Evolutionary conservation across 2,888 invertebrate species (phyloP), one percentile per base, ranked within the genome.

Genomic region (Drosophila suboccidentalis): DNA sequence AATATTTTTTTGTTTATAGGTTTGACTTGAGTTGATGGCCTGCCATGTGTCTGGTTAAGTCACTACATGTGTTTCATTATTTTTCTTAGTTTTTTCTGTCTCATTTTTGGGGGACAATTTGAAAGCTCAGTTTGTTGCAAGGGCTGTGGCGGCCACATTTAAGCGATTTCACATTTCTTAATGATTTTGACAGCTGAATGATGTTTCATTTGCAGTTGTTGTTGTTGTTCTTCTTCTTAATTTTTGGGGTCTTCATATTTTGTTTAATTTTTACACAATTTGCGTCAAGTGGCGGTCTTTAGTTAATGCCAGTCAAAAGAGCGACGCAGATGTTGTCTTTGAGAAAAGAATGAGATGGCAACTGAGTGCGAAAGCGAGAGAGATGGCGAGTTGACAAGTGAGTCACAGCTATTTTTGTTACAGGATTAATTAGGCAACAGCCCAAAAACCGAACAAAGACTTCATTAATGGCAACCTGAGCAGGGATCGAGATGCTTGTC

Each of bases 101-200:
- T 32, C 4, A 61, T 44, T 51, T 38, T 4, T 32, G 26, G 34
- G 43, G 19, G 9, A 43, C 57, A 46, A 34, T 34, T 15, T 51
- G 46, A 60, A 86, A 82, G 82, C 82, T 83, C 36, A 77, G 84
- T 74, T 88, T 67, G 59, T 53, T 46, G 70, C 43, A 64, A 49
- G 8, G 71, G 4, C 51, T 38, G 36, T 51, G 29, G 54, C 67
- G 49, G 67, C 63, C 84, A 89, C 71, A 79, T 85, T 85, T 87
- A 85, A 85, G 77, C 87, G 90, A 90, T 90, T 90, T 85, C 82
- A 90, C 84, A 91, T 86, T 83, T 86, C 84, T 85, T 90, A 89
- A 91, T 90, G 89, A 89, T 78, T 91, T 87, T 91, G 91, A 91
- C 91, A 91, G 91, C 86, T 90, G 83, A 90, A 86, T 88, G 90